Percentiles rank a stretch among this genome's conserved stretches.
Conservation (phyloP, 1,140 invertebrate species). For the Drosophila elegans region DNA sequence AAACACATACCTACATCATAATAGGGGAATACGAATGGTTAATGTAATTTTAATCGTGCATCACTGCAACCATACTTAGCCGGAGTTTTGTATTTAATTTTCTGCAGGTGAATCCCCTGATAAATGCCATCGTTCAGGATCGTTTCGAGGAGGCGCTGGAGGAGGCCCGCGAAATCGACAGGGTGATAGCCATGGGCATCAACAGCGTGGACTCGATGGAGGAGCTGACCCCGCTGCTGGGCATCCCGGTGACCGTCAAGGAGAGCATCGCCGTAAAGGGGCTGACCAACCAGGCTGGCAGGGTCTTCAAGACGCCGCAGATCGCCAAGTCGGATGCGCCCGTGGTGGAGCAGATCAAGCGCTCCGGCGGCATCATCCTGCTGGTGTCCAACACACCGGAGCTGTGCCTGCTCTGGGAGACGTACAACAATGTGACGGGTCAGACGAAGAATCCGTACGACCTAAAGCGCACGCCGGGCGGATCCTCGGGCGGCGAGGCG, state of each 20-base stretch:
- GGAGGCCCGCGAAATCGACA: slow-evolving; percentile 86
- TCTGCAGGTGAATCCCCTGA: slow-evolving; percentile 88
- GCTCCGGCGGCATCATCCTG: slow-evolving; percentile 94
- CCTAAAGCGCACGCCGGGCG: slow-evolving; percentile 89
- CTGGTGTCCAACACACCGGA: slow-evolving; percentile 96
- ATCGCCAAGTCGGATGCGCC: slow-evolving; percentile 90
- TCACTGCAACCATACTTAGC: neutral
- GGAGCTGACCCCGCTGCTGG: slow-evolving; percentile 87
- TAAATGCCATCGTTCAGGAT: slow-evolving; percentile 90
- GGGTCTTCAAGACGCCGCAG: slow-evolving; percentile 85
- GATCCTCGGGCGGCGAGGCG: slow-evolving; percentile 92
- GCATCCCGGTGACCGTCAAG: slow-evolving; percentile 89
- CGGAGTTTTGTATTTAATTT: too few species aligned
- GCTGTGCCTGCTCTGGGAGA: slow-evolving; percentile 96
- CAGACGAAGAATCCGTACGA: slow-evolving; percentile 96
- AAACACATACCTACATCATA: too few species aligned
- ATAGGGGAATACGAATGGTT: too few species aligned
- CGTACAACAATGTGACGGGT: slow-evolving; percentile 94
- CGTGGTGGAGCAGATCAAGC: slow-evolving; percentile 88
- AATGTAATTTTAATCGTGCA: too few species aligned
- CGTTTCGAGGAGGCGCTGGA: slow-evolving; percentile 88
- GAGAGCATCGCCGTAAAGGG: slow-evolving; percentile 89
- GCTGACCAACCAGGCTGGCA: slow-evolving; percentile 87
- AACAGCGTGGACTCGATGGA: slow-evolving; percentile 85
- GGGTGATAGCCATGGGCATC: slow-evolving; percentile 79